Evolutionary conservation across 2,797 vertebrate species (phyloP).

Genomic region (Sebastes steindachneri): DNA sequence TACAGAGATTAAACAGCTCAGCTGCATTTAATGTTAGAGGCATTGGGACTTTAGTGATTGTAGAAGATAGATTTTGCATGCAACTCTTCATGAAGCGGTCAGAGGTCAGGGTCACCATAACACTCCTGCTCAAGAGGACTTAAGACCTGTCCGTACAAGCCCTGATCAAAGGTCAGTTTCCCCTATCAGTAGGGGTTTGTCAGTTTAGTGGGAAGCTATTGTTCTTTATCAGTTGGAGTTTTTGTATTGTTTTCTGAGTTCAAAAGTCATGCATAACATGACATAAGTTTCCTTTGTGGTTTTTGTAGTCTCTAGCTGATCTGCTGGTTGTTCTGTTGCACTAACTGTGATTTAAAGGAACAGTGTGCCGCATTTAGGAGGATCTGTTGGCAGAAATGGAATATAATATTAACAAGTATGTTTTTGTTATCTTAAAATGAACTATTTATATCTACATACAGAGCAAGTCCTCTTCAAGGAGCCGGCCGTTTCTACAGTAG

Average conservation of each 20-base stretch:
- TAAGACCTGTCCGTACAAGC: background rate
- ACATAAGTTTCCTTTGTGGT: background rate
- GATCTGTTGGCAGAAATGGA: too few relatives aligned
- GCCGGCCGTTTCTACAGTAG: too few relatives aligned
- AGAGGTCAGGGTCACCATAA: background rate
- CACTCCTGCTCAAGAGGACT: background rate
- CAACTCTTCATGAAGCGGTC: background rate
- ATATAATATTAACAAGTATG: too few relatives aligned
- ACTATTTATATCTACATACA: too few relatives aligned
- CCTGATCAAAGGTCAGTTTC: constrained; percentile 7
- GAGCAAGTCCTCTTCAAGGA: too few relatives aligned
- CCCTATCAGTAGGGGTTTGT: background rate
- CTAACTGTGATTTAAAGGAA: background rate
- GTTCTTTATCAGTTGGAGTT: background rate
- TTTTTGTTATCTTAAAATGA: too few relatives aligned
- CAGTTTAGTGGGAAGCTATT: background rate
- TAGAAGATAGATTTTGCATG: background rate
- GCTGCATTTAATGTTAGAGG: background rate
- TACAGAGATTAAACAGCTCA: background rate
- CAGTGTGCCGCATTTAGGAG: too few relatives aligned
- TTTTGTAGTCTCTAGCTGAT: background rate
- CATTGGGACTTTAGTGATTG: background rate
- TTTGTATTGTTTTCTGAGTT: background rate
- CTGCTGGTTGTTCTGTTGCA: background rate
- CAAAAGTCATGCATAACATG: background rate